Base-by-base conservation (phyloP, 2,888 invertebrate species). In the Dynastes hyllus region DNA sequence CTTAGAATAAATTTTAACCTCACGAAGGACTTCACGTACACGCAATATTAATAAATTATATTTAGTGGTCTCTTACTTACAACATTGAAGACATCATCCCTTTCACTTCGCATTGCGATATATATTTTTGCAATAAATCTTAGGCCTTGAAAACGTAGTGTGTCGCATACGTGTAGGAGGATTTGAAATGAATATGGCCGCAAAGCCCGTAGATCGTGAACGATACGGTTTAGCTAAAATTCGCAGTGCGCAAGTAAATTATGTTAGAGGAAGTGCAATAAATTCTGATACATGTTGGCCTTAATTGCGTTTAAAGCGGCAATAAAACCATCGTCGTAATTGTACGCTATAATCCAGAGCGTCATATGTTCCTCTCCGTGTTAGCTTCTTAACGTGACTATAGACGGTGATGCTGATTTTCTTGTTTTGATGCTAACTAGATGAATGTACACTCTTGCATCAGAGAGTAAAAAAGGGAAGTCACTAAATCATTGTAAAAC, bases 201-300 rank as follows among this genome's bases (percentile, higher is more conserved):
- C 11, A 55, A 9, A 45, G n/a, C 9, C 5, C 55, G 22, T 55
- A 55, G 45, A 45, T 45, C 55, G 55, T 3, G 55, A 55, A n/a
- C n/a, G 55, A n/a, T 55, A n/a, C 55, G n/a, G 16, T 55, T n/a
- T 55, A n/a, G 22, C 55, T 55, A 16, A 55, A 55, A 55, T 55
- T 55, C 22, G 22, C 22, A 11, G 22, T 55, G 55, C 22, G 55
- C 55, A 55, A 55, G 55, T 55, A 55, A 55, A 55, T 55, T 55
- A 55, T 55, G 16, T 16, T 55, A 55, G 22, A 55, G 55, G 55
- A 55, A 55, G 55, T 55, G 16, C 16, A 55, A 55, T 55, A 55
- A 55, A 55, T 55, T 55, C 55, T 22, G 55, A n/a, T 55, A 55
- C 22, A 55, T 22, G 55, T 16, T 55, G 55, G 16, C 55, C 55